Evolutionary conservation across 2,113 vertebrate genomes (phyloP).

Genomic region (Notothenia coriiceps): DNA sequence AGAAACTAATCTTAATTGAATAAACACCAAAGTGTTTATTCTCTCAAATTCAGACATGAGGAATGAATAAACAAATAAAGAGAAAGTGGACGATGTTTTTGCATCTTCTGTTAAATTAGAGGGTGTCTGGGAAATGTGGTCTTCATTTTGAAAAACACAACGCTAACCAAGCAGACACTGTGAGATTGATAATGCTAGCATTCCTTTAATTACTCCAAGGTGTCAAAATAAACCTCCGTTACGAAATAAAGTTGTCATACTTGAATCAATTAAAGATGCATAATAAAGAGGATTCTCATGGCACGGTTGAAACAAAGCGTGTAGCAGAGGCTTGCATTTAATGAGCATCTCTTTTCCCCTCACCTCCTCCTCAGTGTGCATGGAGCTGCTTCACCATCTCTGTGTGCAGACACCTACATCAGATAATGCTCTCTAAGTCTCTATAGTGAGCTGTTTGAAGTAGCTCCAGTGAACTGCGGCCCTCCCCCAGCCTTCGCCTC

Average conservation of each 20-base stretch:
- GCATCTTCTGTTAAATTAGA: not conserved
- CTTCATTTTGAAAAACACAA: not conserved
- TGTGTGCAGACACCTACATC: conserved; percentile 70
- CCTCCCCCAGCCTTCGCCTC: conserved; percentile 65
- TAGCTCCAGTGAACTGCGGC: conserved; percentile 64
- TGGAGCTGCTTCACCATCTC: conserved; percentile 56
- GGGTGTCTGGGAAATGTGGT: not conserved
- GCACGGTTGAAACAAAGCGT: not conserved
- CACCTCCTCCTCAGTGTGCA: conserved; percentile 48
- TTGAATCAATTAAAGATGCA: not conserved
- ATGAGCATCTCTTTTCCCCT: conserved; percentile 39
- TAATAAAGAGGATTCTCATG: not conserved
- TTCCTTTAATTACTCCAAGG: not conserved
- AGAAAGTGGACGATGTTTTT: not conserved
- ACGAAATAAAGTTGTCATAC: not conserved
- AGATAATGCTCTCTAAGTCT: conserved; percentile 78
- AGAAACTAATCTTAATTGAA: not conserved
- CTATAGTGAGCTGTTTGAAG: conserved; percentile 75
- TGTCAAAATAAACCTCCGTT: not conserved
- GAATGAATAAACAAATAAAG: no score
- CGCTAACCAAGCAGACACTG: not conserved
- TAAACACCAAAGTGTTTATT: not conserved
- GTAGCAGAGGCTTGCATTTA: not conserved
- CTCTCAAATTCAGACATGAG: not conserved
- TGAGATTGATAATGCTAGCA: not conserved